These are phyloP conservation scores for Dryoscopus gambensis DNA, from an alignment of 2,113 vertebrate genomes.

Conservation along the genomic window DNA sequence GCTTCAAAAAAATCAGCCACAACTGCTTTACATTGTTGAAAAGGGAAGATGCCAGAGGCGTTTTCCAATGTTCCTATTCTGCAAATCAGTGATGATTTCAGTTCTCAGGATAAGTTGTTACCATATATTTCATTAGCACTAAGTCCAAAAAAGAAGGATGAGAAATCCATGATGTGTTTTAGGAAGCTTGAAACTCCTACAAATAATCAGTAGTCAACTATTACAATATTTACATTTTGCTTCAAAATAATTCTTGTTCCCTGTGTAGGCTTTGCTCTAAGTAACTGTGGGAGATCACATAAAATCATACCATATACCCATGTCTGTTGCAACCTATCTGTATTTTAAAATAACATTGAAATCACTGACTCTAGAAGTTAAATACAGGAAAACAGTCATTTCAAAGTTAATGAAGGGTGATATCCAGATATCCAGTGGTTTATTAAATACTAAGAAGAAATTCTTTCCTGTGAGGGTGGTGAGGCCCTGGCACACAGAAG, in stretches of 20 bases:
- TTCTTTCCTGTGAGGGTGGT: not conserved
- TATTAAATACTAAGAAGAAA: not conserved
- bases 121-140: not conserved
- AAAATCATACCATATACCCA: not conserved
- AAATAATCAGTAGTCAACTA: not conserved
- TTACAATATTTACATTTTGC: not conserved
- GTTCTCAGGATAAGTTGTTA: not conserved
- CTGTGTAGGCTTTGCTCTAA: not conserved
- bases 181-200: not conserved
- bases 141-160: not conserved
- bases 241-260: not conserved
- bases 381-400: not conserved
- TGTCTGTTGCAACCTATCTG: not conserved
- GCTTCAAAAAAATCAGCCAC: not conserved
- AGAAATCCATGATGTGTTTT: not conserved
- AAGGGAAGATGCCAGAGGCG: not conserved
- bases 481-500: not conserved
- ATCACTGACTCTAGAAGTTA: not conserved
- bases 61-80: not conserved
- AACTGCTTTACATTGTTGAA: not conserved
- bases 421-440: not conserved
- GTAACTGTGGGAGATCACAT: not conserved
- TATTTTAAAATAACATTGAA: not conserved
- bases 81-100: not conserved
- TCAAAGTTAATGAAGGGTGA: not conserved